Evolutionary conservation across 2,113 vertebrate species (phyloP).

Genomic region (Limnothrissa miodon): DNA sequence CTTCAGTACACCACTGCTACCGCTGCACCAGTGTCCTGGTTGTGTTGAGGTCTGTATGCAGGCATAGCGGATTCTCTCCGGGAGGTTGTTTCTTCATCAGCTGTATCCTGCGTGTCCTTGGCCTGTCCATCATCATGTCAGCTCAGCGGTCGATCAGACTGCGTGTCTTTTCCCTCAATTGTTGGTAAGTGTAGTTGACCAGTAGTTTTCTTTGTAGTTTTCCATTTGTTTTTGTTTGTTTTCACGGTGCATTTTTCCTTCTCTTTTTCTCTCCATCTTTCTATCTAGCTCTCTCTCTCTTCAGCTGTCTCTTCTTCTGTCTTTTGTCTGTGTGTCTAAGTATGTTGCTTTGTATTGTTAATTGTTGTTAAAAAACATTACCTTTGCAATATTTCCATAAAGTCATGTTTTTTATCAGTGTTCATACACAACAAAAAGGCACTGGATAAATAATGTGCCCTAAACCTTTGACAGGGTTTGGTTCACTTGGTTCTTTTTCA

Average conservation of each 20-base stretch:
- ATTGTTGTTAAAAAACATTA: background rate
- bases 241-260: background rate
- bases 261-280: background rate
- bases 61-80: background rate
- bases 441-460: background rate
- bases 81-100: background rate
- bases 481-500: background rate
- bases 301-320: background rate
- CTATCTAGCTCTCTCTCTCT: background rate
- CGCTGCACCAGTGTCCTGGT: background rate
- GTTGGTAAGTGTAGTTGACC: slow-evolving; percentile 45
- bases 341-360: background rate
- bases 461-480: background rate
- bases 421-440: background rate
- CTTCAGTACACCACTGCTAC: background rate
- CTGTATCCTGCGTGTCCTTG: background rate
- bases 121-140: slow-evolving; percentile 38
- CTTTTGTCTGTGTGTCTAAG: background rate
- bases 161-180: slow-evolving; percentile 57
- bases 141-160: slow-evolving; percentile 34
- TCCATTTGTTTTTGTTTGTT: background rate
- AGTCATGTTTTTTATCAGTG: background rate
- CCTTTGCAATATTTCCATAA: background rate
- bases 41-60: background rate
- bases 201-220: background rate